Evolutionary conservation across 2,888 invertebrate genomes (phyloP).

Genomic region (Cremastobaeus sp.): DNA sequence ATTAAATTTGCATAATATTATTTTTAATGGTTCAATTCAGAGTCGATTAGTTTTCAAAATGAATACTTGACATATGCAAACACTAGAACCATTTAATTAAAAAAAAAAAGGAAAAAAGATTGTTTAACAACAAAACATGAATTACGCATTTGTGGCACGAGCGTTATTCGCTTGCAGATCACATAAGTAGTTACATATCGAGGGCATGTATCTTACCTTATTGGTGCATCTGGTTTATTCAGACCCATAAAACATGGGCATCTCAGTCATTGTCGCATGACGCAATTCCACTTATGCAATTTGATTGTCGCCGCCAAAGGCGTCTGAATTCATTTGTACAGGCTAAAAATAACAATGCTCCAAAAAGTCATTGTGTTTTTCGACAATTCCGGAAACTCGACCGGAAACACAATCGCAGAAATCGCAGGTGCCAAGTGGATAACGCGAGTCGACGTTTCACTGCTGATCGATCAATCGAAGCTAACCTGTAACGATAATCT

Average conservation of each 20-base stretch:
- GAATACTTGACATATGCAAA: no score
- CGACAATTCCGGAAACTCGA: no score
- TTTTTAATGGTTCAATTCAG: no score
- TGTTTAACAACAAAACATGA: neutral
- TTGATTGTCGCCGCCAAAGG: slow-evolving; percentile 28
- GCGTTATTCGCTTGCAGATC: slow-evolving; percentile 29
- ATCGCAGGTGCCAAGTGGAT: neutral
- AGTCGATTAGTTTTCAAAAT: no score
- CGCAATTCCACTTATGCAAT: slow-evolving; percentile 47
- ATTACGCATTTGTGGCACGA: slow-evolving; percentile 9
- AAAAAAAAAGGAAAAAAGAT: no score
- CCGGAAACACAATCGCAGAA: neutral
- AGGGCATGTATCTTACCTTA: slow-evolving; percentile 50
- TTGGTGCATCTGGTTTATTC: slow-evolving; percentile 57
- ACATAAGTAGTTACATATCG: slow-evolving; percentile 23
- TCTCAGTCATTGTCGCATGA: slow-evolving; percentile 58
- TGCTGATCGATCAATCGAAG: slow-evolving; percentile 5
- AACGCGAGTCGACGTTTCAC: slow-evolving; percentile 4
- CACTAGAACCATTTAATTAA: no score
- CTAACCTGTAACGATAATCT: slow-evolving; percentile 15
- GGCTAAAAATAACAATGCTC: neutral
- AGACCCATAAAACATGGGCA: slow-evolving; percentile 56
- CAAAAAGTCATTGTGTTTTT: neutral
- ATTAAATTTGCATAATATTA: no score
- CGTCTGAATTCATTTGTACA: neutral